These are phyloP conservation scores for Cataglyphis cursor DNA, from an alignment of 2,888 invertebrate species.

Conservation along the genomic window DNA sequence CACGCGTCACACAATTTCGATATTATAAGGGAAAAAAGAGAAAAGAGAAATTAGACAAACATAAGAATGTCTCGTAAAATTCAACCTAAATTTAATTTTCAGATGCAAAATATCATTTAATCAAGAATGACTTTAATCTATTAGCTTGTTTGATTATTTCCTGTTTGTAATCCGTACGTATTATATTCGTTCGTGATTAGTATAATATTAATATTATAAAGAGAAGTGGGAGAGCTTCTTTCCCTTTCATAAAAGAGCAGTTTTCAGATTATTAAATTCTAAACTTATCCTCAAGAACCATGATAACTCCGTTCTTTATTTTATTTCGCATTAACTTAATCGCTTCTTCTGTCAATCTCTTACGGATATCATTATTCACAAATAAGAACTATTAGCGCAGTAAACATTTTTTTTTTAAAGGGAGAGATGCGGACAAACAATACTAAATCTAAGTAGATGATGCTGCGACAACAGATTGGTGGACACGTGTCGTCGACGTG, in stretches of 20 bases:
- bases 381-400: not conserved
- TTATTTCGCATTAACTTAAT: constrained; percentile 17
- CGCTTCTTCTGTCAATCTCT: not conserved
- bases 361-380: not conserved
- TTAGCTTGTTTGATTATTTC: not conserved
- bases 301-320: not conserved
- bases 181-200: not conserved
- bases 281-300: not conserved
- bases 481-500: constrained; percentile 18
- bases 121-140: not conserved
- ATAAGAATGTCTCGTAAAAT: not conserved
- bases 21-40: not conserved
- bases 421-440: constrained; percentile 6
- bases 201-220: not conserved
- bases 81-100: not conserved
- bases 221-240: not conserved
- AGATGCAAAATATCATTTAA: not conserved
- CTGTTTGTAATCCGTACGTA: not conserved
- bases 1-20: constrained; percentile 4
- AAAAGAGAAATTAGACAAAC: not conserved
- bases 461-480: constrained; percentile 23
- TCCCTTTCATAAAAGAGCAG: not conserved
- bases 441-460: constrained; percentile 25
- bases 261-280: not conserved
- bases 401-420: constrained; percentile 12